Percentiles rank a stretch among this genome's conserved stretches.
These are phyloP conservation scores for Grapholita molesta DNA, from an alignment of 1,140 invertebrate genomes.

Conservation along the genomic window DNA sequence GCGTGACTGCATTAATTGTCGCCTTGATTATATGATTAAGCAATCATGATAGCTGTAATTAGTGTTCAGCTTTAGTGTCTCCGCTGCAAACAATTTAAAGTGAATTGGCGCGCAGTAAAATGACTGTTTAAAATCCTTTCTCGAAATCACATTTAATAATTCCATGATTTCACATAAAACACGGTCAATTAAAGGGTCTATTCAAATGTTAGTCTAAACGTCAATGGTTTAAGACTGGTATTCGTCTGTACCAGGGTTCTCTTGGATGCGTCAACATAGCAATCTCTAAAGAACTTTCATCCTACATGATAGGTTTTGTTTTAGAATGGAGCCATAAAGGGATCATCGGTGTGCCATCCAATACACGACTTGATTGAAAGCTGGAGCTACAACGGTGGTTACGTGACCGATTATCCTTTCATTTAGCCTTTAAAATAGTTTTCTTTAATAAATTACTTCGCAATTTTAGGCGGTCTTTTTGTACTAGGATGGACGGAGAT, in stretches of 20 bases:
- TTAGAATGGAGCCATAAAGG: not conserved
- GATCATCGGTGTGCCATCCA: not conserved
- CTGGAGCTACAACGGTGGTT: conserved; percentile 41
- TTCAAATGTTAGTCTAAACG: not conserved
- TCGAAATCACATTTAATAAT: conserved; percentile 14
- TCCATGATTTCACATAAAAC: conserved; percentile 6
- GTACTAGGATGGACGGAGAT: conserved; percentile 27
- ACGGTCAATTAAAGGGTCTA: not conserved
- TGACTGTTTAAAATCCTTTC: not conserved
- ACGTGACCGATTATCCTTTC: conserved; percentile 56
- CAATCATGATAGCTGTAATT: conserved; percentile 2
- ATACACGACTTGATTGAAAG: conserved; percentile 50
- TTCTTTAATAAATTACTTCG: conserved; percentile 40
- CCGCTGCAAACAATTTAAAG: not conserved
- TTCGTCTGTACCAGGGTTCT: not conserved
- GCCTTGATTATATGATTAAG: conserved; percentile 11
- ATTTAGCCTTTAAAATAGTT: conserved; percentile 48
- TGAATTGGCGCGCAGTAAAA: not conserved
- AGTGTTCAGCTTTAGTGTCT: not conserved
- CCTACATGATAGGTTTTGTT: not conserved
- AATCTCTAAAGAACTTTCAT: not conserved
- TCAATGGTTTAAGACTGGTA: not conserved
- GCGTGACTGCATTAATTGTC: conserved; percentile 4
- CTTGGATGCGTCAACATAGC: not conserved
- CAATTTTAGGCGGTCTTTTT: conserved; percentile 21